Base-by-base conservation (phyloP, 2,797 vertebrate species). In the Meriones psammophilus region DNA sequence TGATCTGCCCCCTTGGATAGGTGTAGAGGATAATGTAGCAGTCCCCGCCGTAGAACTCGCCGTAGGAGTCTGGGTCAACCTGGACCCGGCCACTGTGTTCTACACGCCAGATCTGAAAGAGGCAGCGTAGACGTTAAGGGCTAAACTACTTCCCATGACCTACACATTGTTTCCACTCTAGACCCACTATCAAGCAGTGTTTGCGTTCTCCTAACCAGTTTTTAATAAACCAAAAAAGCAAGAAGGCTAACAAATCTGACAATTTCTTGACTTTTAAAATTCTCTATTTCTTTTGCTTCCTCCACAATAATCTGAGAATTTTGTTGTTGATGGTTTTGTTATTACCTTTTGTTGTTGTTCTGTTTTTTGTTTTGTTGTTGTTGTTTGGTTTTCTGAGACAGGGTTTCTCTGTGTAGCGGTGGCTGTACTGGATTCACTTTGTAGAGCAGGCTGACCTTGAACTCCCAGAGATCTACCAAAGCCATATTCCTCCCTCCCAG, bases 1-100 rank as follows among this genome's bases (percentile, higher is more conserved):
- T 99, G 83, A 99, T 98, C 97, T 98, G 98, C 42, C 99, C 99
- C 97, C 91, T 97, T 46, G 97, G 94, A 20, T 99, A 99, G 5
- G 99, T 99, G 96, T 99, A 99, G 88, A 99, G 98, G 92, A 99
- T 99, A 85, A 99, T 99, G 98, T 99, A 99, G 97, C 99, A 99
- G 98, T 99, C 99, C 1, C 99, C 99, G 2, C 99, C 99, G 2
- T 99, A 99, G 98, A 99, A 99, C 95, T 99, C 99, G 0, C 99
- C 99, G 0, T 99, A 99, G 0, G 97, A 98, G 39, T 97, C 94
- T 0, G 96, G 98, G 84, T 98, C 98, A 17, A 99, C 96, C 33
- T 98, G 98, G 71, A 99, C 97, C 93, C 99, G 98, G 71, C 99
- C 99, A 0, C 97, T 98, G 96, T 98, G 99, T 97, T 99, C 99